Conservation (phyloP, 2,888 invertebrate species). For the Cataglyphis rosenhaueri region DNA sequence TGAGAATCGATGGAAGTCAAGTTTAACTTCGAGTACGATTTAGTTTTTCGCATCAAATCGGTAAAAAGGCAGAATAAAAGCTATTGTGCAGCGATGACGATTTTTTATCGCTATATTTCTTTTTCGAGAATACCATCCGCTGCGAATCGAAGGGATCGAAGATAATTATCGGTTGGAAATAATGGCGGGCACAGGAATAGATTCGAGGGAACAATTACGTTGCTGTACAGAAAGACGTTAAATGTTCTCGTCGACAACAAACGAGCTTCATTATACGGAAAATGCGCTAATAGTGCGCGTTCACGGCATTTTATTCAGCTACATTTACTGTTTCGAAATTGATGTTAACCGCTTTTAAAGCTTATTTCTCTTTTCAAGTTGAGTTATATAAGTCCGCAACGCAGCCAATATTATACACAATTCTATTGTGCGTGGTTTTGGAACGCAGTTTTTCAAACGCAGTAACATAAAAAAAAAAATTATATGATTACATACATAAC, state of each 20-base stretch:
- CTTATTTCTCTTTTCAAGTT: conserved; percentile 20
- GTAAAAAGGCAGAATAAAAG: background rate
- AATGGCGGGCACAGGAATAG: conserved; percentile 9
- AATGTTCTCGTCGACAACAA: background rate
- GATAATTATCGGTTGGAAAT: conserved; percentile 31
- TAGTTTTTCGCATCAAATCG: background rate
- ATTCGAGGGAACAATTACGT: conserved; percentile 37
- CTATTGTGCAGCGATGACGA: background rate
- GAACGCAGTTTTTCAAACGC: background rate
- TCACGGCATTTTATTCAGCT: conserved; percentile 1
- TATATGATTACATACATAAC: background rate
- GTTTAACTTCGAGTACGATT: conserved; percentile 42
- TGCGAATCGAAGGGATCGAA: background rate
- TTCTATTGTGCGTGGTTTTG: background rate
- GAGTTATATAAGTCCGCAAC: conserved; percentile 10
- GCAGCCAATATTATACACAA: background rate
- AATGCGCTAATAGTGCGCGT: background rate
- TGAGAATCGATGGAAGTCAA: conserved; percentile 47
- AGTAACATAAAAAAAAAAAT: background rate
- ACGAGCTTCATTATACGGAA: conserved; percentile 25
- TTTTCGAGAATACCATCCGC: conserved; percentile 2
- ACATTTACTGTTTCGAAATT: conserved; percentile 22
- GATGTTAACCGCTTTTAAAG: conserved; percentile 10
- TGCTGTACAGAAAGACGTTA: background rate
- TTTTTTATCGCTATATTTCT: background rate